These are phyloP conservation scores for Stictocephala bisonia DNA, from an alignment of 2,888 invertebrate species.

Conservation along the genomic window DNA sequence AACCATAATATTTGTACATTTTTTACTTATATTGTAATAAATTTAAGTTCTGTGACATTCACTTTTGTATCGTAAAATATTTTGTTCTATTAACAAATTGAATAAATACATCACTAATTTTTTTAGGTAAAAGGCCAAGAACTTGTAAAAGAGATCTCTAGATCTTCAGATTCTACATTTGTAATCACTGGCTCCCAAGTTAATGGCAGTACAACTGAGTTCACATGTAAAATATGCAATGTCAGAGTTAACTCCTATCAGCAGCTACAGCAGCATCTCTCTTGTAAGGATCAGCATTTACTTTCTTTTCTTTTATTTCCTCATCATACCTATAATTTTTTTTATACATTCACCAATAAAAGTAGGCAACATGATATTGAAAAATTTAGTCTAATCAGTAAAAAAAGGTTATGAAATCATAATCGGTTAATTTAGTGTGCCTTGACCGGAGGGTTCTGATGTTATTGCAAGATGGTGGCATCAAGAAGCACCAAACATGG, in stretches of 20 bases:
- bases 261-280: conserved; percentile 63
- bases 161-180: conserved; percentile 9
- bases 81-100: background rate
- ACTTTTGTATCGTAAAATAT: too few species aligned
- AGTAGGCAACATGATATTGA: too few species aligned
- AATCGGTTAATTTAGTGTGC: too few species aligned
- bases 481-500: too few species aligned
- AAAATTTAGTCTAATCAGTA: too few species aligned
- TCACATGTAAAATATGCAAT: conserved; percentile 65
- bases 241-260: conserved; percentile 66
- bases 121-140: conserved; percentile 44
- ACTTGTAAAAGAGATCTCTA: conserved; percentile 22
- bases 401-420: too few species aligned
- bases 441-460: too few species aligned
- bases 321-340: background rate
- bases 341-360: background rate
- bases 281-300: conserved; percentile 5
- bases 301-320: background rate
- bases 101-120: background rate
- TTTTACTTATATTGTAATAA: too few species aligned
- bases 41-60: too few species aligned
- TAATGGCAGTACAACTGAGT: background rate
- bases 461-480: too few species aligned
- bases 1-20: too few species aligned
- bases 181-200: background rate